A percentile compares a stretch with the other conserved stretches of the same genome.
Evolutionary conservation across 1,140 invertebrate genomes (phyloP).

Genomic region (Musca vetustissima): DNA sequence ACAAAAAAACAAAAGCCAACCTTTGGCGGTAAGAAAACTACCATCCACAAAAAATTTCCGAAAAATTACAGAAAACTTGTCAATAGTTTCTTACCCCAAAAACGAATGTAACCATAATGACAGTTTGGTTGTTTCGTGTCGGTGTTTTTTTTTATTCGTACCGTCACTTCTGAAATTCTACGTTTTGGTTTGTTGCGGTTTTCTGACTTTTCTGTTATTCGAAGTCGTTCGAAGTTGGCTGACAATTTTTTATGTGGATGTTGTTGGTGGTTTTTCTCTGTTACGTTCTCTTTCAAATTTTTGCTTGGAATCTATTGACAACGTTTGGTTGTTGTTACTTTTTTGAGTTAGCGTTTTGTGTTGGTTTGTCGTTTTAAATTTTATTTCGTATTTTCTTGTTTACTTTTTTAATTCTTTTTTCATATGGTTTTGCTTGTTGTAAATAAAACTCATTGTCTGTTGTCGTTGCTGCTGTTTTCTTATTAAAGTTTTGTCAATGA

Average conservation of each 20-base stretch:
- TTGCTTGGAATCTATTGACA: neutral
- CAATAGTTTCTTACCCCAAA: slow-evolving; percentile 8
- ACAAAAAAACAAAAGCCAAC: no score
- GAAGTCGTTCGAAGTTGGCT: neutral
- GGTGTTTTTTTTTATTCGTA: no score
- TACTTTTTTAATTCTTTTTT: neutral
- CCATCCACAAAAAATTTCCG: neutral
- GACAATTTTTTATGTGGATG: no score
- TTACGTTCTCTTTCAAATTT: no score
- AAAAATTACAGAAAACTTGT: neutral
- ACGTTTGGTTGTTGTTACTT: neutral
- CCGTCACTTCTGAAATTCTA: no score
- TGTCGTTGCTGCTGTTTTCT: neutral
- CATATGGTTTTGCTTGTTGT: neutral
- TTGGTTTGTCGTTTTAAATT: neutral
- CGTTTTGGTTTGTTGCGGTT: no score
- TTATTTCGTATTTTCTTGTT: neutral
- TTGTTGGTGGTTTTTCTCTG: no score
- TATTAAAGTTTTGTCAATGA: neutral
- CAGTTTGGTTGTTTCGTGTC: neutral
- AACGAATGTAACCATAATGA: slow-evolving; percentile 17
- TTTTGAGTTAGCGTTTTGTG: neutral
- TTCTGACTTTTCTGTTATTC: no score
- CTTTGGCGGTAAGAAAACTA: neutral
- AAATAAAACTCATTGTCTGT: slow-evolving; percentile 8